Percentiles rank a stretch among this genome's conserved stretches.
Conservation (phyloP, 64 coral and sea anemone species). For the Dendronephthya gigantea region DNA sequence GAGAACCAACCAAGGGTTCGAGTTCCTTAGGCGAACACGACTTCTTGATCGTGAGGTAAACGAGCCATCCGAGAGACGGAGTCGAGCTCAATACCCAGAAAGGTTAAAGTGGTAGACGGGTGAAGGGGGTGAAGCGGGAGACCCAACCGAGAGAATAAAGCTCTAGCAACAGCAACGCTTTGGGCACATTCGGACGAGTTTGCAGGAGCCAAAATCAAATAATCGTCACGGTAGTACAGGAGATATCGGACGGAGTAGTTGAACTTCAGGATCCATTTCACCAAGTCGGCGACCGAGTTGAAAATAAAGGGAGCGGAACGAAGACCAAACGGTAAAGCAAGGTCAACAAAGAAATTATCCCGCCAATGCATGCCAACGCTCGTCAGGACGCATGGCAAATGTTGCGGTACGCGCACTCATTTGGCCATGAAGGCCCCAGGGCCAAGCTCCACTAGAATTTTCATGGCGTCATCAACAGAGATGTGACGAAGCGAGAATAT, state of each 20-base stretch:
- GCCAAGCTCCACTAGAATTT: neutral
- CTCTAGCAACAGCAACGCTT: neutral
- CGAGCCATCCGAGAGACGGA: neutral
- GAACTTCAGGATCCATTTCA: neutral
- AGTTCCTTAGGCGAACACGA: no score
- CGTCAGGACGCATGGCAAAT: no score
- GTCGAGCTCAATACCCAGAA: neutral
- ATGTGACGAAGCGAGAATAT: neutral
- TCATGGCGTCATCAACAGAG: neutral
- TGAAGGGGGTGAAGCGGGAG: neutral
- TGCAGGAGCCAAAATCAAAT: neutral
- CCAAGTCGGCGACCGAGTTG: neutral
- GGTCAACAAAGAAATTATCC: neutral
- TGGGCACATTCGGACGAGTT: neutral
- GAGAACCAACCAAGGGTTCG: no score
- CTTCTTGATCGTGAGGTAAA: neutral
- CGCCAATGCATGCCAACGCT: neutral
- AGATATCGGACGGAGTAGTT: neutral
- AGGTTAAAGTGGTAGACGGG: neutral
- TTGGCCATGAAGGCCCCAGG: neutral
- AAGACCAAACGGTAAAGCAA: neutral
- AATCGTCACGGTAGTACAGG: neutral
- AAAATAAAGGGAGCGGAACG: neutral
- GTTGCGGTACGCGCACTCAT: neutral
- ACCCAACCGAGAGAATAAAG: no score